phyloP scores from a whole-genome alignment of 2,797 vertebrate genomes.

The Enteromius treurensis region DNA sequence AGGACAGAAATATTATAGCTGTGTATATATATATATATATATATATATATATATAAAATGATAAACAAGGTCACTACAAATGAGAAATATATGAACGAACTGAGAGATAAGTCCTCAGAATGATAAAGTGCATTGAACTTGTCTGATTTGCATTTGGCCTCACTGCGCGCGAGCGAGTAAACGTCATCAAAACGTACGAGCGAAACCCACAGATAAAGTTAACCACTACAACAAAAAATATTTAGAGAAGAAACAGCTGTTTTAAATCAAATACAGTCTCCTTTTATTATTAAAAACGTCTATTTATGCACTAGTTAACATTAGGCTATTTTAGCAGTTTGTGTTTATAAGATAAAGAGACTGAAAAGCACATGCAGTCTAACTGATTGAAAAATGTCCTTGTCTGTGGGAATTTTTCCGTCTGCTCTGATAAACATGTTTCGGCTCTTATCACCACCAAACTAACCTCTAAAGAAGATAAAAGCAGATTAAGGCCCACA shows the following conservation, averaged over 20 bases:
- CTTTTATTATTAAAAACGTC: no score
- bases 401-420: background rate
- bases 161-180: no score
- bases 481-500: background rate
- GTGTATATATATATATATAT: no score
- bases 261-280: background rate
- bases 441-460: background rate
- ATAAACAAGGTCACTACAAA: background rate
- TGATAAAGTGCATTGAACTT: background rate
- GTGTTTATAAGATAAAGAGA: background rate
- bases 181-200: background rate
- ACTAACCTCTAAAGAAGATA: background rate
- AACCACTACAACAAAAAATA: background rate
- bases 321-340: background rate
- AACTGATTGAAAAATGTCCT: background rate
- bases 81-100: background rate
- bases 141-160: background rate
- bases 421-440: background rate
- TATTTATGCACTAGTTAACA: no score
- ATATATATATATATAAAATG: background rate
- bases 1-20: background rate
- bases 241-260: background rate
- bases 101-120: background rate
- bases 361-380: background rate
- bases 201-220: background rate